Percentiles rank a stretch among this genome's conserved stretches.
These are phyloP conservation scores for Hydrophis major DNA, from an alignment of 2,797 vertebrate genomes.

Conservation along the genomic window DNA sequence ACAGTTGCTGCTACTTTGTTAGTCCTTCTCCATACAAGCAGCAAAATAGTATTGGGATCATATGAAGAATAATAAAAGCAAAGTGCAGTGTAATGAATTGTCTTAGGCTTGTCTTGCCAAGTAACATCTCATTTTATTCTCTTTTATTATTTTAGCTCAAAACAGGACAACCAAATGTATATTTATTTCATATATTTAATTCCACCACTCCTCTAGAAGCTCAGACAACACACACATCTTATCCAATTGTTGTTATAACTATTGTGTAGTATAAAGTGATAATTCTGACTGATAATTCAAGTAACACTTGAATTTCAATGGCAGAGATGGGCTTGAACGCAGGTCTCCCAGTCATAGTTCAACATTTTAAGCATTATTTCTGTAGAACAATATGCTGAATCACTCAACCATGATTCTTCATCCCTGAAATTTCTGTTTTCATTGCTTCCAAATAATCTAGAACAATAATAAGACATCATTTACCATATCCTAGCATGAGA, in stretches of 20 bases:
- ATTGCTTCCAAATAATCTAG: not conserved
- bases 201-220: not conserved
- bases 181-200: not conserved
- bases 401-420: not conserved
- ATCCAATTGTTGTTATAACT: not conserved
- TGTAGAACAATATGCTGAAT: not conserved
- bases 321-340: not conserved
- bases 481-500: not conserved
- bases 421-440: not conserved
- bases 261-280: not conserved
- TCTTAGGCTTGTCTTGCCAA: not conserved
- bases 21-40: not conserved
- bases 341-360: not conserved
- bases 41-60: not conserved
- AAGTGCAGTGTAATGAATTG: not conserved
- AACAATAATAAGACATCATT: not conserved
- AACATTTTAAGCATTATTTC: not conserved
- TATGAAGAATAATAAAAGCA: not conserved
- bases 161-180: not conserved
- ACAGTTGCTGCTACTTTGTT: not conserved
- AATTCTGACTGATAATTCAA: not conserved
- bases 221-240: not conserved
- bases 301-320: not conserved
- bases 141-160: not conserved
- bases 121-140: not conserved